Percentiles rank a stretch among this genome's conserved stretches.
These are phyloP conservation scores for Phortica variegata DNA, from an alignment of 1,140 invertebrate genomes.

Conservation along the genomic window DNA sequence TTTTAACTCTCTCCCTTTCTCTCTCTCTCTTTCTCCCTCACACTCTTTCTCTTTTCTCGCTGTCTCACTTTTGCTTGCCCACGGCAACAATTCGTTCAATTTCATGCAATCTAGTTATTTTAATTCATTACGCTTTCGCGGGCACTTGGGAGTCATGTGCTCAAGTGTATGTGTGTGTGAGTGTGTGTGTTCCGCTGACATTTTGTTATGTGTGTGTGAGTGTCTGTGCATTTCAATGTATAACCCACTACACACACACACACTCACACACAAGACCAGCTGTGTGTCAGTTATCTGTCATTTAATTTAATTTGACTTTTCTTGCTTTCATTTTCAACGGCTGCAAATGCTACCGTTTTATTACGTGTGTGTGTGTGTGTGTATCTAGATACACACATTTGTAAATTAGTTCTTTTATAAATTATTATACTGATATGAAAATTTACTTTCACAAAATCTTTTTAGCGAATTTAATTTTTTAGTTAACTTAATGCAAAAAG, in stretches of 20 bases:
- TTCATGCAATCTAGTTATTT: constrained; percentile 54
- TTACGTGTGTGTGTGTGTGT: no score
- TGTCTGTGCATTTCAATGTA: constrained; percentile 28
- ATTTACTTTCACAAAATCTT: no score
- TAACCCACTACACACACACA: constrained; percentile 28
- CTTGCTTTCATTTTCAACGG: constrained; percentile 52
- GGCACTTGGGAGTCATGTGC: constrained; percentile 44
- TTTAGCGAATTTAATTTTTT: no score
- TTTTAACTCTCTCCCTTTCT: background rate
- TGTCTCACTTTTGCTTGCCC: background rate
- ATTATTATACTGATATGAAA: no score
- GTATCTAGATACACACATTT: no score
- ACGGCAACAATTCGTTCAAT: constrained; percentile 50
- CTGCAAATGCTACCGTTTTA: no score
- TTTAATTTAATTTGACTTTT: constrained; percentile 55
- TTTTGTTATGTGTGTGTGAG: background rate
- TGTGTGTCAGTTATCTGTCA: constrained; percentile 55
- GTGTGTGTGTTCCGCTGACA: background rate
- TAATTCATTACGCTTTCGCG: constrained; percentile 54
- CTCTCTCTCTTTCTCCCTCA: no score
- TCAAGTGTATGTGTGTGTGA: constrained; percentile 32
- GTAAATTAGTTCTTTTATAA: no score
- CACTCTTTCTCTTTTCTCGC: background rate
- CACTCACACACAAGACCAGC: constrained; percentile 24
- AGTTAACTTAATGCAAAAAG: no score